These are phyloP conservation scores for Triplophysa rosa DNA, from an alignment of 2,113 vertebrate genomes.

Conservation along the genomic window DNA sequence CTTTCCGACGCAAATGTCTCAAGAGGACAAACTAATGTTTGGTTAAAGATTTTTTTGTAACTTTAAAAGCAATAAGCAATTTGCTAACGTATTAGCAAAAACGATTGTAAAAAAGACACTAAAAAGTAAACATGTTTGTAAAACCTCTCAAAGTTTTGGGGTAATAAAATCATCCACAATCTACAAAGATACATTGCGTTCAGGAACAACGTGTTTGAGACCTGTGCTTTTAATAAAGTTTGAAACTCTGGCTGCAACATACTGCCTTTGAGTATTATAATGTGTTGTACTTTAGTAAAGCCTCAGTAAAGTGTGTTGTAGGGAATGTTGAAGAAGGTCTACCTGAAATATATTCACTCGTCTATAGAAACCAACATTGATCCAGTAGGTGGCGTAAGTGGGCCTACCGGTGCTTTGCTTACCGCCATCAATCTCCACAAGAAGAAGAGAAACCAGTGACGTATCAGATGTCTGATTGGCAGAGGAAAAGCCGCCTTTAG, in stretches of 20 bases:
- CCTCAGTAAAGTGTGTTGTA: no score
- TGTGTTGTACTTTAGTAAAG: neutral
- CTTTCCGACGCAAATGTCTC: slow-evolving; percentile 21
- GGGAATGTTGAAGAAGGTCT: no score
- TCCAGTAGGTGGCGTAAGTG: no score
- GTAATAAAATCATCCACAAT: no score
- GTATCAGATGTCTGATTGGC: neutral
- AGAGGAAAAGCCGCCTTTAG: neutral
- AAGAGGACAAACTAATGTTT: slow-evolving; percentile 39
- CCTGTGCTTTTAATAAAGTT: slow-evolving; percentile 33
- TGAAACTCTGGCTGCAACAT: neutral
- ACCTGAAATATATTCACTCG: no score
- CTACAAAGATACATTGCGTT: neutral
- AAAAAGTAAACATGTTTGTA: neutral
- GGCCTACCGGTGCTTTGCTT: no score
- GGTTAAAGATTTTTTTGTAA: neutral
- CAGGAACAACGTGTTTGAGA: neutral
- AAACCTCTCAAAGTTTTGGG: neutral
- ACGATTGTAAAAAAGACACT: neutral
- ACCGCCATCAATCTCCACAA: no score
- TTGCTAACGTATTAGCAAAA: neutral
- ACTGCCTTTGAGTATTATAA: neutral
- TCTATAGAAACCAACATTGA: no score
- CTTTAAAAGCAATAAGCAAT: neutral
- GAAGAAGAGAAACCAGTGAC: no score